Base-by-base conservation (phyloP, 2,113 vertebrate species). In the Caranx melampygus region DNA sequence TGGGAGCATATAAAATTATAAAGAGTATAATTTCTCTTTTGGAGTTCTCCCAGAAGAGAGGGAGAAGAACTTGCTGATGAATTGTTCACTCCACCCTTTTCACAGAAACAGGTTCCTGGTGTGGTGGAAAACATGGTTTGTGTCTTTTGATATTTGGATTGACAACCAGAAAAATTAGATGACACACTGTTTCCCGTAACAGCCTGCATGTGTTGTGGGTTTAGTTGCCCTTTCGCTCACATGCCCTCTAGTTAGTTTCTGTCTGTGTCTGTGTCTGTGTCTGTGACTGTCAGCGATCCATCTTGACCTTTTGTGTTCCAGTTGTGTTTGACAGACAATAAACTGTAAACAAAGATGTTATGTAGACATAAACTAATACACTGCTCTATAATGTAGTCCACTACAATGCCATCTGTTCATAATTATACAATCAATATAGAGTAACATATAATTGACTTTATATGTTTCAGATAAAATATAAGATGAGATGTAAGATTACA, bases 21-120 rank as follows among this genome's bases (percentile, higher is more conserved):
- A 26, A 26, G 26, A 26, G 26, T 26, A 26, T 26, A 26, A 26
- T 26, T 26, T 26, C 26, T 47, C 45, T 47, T 49, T 49, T 18
- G n/a, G 3, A 26, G 11, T 11, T 52, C 51, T n/a, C n/a, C 8
- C 16, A 0, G 4, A 5, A 7, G 33, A 21, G 11, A 1, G 5
- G 52, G n/a, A 14, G 18, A 4, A 42, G 58, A 80, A 75, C 12
- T 7, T 83, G 65, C 79, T 87, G 76, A 83, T n/a, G 3, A 33
- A 6, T 47, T 88, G 82, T 87, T 85, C 75, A 31, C 54, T 16
- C 20, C 52, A 16, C 13, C 3, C 31, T 58, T 0, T 75, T 70
- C 15, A 42, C 49, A 52, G 70, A 68, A 83, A 82, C 65, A 15
- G 65, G 72, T 73, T 76, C n/a, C 0, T 82, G 58, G 8, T 71